These are phyloP conservation scores for Sebastes alutus DNA, from an alignment of 2,797 vertebrate genomes.

Conservation along the genomic window DNA sequence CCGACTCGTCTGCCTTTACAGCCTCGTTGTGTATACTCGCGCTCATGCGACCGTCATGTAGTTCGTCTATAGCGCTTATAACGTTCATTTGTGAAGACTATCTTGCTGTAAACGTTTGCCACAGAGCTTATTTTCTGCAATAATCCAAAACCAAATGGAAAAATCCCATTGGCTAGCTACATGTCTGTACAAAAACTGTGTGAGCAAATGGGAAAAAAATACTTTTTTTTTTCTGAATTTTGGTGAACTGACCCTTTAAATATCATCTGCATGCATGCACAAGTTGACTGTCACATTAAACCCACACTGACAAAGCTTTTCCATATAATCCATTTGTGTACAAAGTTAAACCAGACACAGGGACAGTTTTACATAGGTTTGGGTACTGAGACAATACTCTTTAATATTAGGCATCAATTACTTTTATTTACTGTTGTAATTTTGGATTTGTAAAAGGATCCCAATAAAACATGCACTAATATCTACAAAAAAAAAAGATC, in stretches of 20 bases:
- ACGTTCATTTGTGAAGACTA: too few relatives aligned
- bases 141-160: too few relatives aligned
- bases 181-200: neutral
- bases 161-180: too few relatives aligned
- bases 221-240: neutral
- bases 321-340: neutral
- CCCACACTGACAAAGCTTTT: neutral
- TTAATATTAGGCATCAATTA: neutral
- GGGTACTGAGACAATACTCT: neutral
- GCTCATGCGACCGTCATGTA: too few relatives aligned
- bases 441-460: neutral
- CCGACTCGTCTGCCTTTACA: too few relatives aligned
- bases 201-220: neutral
- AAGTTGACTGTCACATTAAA: neutral
- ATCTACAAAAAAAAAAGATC: neutral
- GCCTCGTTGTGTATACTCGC: too few relatives aligned
- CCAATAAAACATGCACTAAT: neutral
- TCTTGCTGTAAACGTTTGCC: too few relatives aligned
- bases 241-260: neutral
- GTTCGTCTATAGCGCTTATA: too few relatives aligned
- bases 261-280: neutral
- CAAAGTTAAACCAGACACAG: neutral
- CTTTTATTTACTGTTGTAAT: neutral
- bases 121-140: too few relatives aligned
- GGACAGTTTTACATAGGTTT: neutral